Base-by-base conservation (phyloP, 1,140 invertebrate genomes). In the Drosophila carrolli region DNA sequence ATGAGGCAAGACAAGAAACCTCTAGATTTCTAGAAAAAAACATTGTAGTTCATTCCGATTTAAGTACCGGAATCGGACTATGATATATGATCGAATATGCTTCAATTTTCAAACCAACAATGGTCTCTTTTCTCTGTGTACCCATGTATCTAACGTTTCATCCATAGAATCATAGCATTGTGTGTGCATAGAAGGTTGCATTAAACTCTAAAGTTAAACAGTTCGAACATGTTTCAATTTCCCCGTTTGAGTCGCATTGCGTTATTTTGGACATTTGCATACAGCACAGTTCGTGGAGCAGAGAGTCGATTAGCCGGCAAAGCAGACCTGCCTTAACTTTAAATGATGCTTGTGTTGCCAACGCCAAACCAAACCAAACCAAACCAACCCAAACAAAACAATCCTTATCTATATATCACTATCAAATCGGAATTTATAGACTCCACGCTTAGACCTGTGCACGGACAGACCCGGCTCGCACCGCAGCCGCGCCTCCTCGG, bases 371-470 rank as follows among this genome's bases (percentile, higher is more conserved):
- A 32, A n/a, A n/a, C n/a, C n/a, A n/a, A n/a, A 40, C 60, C 59
- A 61, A 67, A 62, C 44, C 41, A 48, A 48, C 3, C 19, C 16
- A 23, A 48, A 48, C 11, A 23, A 48, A 48, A 32, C 29, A 32
- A 48, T n/a, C 48, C 48, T 79, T 78, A 60, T 88, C 67, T 80
- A 57, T 81, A 75, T 73, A 58, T 74, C 81, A 90, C 85, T 91
- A 66, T 85, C 72, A 78, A 89, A 89, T 85, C 85, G 83, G 90
- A 91, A 91, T 91, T 94, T 94, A 93, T 94, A 97, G 96, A 97
- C 95, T 93, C 96, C 96, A 92, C 95, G 96, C 76, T 96, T 96
- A 94, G 97, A 97, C 94, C 95, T 96, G 93, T 96, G 96, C 90
- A 95, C 95, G 93, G 96, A 97, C 93, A 95, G 95, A 90, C 95